A percentile compares a stretch with the other conserved stretches of the same genome.
Evolutionary conservation across 2,888 invertebrate species (phyloP).

Genomic region (Ormyrus thymus): DNA sequence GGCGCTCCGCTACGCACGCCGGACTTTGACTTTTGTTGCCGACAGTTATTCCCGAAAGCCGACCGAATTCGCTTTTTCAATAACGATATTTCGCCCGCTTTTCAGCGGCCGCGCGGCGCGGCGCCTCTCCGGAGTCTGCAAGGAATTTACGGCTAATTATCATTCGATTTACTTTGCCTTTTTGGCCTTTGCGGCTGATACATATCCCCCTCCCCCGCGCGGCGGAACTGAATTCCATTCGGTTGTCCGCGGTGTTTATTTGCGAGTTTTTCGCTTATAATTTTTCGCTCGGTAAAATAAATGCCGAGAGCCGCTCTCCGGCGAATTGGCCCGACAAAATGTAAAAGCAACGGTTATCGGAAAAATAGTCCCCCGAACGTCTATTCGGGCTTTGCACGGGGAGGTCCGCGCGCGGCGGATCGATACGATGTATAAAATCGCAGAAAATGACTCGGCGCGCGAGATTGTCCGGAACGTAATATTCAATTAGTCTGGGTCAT

Average conservation of each 20-base stretch:
- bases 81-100: slow-evolving; percentile 20
- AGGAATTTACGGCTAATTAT: slow-evolving; percentile 3
- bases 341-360: background rate
- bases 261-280: background rate
- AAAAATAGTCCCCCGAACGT: background rate
- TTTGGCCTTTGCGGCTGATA: too few relatives aligned
- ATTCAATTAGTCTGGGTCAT: slow-evolving; percentile 26
- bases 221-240: background rate
- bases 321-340: slow-evolving; percentile 6
- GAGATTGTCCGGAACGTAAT: slow-evolving; percentile 10
- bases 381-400: background rate
- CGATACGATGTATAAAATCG: slow-evolving; percentile 12
- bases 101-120: background rate
- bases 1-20: slow-evolving; percentile 63
- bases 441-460: slow-evolving; percentile 13
- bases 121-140: background rate
- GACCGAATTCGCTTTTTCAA: slow-evolving; percentile 15
- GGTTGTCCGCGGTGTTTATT: too few relatives aligned
- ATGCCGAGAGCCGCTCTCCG: too few relatives aligned
- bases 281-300: background rate
- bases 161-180: slow-evolving; percentile 1
- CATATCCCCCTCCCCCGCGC: background rate
- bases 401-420: background rate
- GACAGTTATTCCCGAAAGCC: slow-evolving; percentile 58
- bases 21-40: slow-evolving; percentile 60